A percentile compares a stretch with the other conserved stretches of the same genome.
Evolutionary conservation across 1,140 invertebrate species (phyloP).

Genomic region (Stegodyphus dumicola): DNA sequence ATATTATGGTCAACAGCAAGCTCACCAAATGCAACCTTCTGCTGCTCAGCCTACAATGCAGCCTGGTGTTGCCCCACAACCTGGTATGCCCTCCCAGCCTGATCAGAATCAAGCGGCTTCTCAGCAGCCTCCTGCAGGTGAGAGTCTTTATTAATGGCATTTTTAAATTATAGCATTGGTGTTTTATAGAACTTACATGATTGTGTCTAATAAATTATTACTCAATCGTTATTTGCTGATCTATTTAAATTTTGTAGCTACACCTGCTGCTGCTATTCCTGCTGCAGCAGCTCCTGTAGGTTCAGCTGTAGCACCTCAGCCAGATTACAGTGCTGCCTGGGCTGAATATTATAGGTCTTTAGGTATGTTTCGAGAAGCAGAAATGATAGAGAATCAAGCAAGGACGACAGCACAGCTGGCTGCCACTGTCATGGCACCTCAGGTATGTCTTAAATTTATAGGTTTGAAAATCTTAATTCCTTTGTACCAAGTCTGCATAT

Average conservation of each 20-base stretch:
- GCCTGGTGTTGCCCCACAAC: conserved; percentile 45
- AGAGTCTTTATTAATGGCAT: background rate
- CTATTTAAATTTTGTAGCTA: conserved; percentile 16
- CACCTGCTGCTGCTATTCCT: conserved; percentile 64
- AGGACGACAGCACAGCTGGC: conserved; percentile 28
- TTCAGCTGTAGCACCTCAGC: conserved; percentile 72
- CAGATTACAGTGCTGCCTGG: conserved; percentile 97
- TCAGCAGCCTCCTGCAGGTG: conserved; percentile 41
- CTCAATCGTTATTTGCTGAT: too few relatives aligned
- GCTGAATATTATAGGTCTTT: conserved; percentile 96
- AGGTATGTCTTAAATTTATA: conserved; percentile 7
- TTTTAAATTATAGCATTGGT: too few relatives aligned
- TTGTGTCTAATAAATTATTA: too few relatives aligned
- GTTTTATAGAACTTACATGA: too few relatives aligned
- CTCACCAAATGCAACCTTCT: conserved; percentile 44
- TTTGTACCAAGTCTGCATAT: too few relatives aligned
- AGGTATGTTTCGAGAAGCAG: conserved; percentile 89
- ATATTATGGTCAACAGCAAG: conserved; percentile 69
- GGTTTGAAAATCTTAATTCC: background rate
- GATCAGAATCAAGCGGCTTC: conserved; percentile 25
- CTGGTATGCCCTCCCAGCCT: conserved; percentile 48
- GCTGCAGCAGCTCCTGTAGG: conserved; percentile 60
- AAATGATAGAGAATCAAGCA: conserved; percentile 82
- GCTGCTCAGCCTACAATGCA: conserved; percentile 63
- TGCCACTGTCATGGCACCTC: conserved; percentile 8